These are phyloP conservation scores for Coregonus suidteri DNA, from an alignment of 2,797 vertebrate genomes.

Conservation along the genomic window DNA sequence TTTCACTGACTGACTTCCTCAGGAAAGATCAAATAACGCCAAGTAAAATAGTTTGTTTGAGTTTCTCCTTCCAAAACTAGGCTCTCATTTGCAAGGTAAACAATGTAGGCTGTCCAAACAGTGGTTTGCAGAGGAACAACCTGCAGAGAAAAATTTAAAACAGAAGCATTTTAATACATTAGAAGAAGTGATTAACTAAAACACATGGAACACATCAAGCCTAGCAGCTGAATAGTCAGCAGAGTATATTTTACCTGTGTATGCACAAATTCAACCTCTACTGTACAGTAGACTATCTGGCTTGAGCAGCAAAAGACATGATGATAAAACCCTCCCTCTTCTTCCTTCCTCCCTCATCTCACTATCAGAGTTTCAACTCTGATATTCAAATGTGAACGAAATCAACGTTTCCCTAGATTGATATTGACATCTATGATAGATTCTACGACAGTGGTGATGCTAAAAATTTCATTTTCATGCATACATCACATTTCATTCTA, in stretches of 20 bases:
- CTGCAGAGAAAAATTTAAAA: constrained; percentile 43
- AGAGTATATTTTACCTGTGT: background rate
- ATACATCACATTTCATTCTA: too few species aligned
- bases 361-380: background rate
- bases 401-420: too few species aligned
- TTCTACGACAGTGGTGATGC: too few species aligned
- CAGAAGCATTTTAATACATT: background rate
- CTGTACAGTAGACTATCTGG: background rate
- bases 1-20: constrained; percentile 13
- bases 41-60: background rate
- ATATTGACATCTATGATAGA: too few species aligned
- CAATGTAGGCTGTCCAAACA: constrained; percentile 29
- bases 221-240: background rate
- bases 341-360: background rate
- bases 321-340: background rate
- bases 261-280: background rate
- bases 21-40: constrained; percentile 1
- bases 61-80: background rate
- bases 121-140: constrained; percentile 25
- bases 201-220: background rate
- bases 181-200: background rate
- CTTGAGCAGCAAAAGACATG: background rate
- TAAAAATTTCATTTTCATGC: too few species aligned
- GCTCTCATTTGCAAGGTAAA: background rate
- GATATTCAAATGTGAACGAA: too few species aligned